A percentile compares a stretch with the other conserved stretches of the same genome.
These are phyloP conservation scores for Turnix velox DNA, from an alignment of 2,113 vertebrate species.

Conservation along the genomic window DNA sequence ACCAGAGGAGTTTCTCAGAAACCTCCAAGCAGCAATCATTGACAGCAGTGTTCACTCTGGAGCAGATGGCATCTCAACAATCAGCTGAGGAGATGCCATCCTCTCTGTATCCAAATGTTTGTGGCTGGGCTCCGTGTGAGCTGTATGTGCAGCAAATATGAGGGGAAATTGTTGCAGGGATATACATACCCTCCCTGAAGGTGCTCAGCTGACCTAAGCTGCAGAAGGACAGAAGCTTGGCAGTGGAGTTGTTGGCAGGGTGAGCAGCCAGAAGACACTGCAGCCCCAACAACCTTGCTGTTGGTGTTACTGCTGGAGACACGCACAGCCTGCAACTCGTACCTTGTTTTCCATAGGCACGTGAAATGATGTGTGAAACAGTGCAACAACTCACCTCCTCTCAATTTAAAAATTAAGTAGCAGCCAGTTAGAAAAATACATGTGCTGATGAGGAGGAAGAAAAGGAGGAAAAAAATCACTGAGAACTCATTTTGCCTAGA, in stretches of 20 bases:
- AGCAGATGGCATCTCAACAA: background rate
- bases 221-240: background rate
- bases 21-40: background rate
- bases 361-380: background rate
- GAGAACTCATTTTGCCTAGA: background rate
- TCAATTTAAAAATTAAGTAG: background rate
- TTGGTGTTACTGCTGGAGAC: background rate
- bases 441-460: background rate
- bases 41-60: background rate
- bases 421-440: background rate
- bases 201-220: background rate
- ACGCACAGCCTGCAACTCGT: background rate
- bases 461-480: background rate
- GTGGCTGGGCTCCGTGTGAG: background rate
- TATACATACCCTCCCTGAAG: background rate
- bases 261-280: background rate
- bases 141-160: background rate
- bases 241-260: background rate
- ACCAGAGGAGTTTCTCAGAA: background rate
- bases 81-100: background rate
- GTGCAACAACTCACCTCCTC: background rate
- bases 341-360: background rate
- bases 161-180: background rate
- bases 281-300: background rate
- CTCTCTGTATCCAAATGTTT: background rate